phyloP scores from a whole-genome alignment of 2,888 invertebrate genomes.

The Macrosoma leucophasiata region DNA sequence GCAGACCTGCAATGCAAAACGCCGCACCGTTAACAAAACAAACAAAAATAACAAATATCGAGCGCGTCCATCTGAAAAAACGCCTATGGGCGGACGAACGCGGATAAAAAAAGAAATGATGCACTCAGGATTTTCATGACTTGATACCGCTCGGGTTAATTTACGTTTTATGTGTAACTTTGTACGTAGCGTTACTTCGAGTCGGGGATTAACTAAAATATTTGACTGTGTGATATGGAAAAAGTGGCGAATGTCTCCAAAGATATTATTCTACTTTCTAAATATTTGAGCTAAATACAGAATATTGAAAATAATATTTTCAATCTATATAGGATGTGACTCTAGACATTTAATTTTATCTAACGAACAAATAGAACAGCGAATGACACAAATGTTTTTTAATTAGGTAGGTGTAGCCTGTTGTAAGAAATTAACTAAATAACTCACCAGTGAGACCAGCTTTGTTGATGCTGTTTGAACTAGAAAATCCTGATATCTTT shows the following conservation, averaged over 20 bases:
- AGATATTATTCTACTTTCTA: constrained; percentile 22
- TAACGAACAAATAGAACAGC: too few relatives aligned
- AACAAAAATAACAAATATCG: constrained; percentile 61
- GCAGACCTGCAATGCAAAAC: constrained; percentile 76
- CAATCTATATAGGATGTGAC: too few relatives aligned
- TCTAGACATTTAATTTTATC: too few relatives aligned
- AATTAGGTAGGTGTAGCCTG: too few relatives aligned
- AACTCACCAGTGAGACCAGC: constrained; percentile 79
- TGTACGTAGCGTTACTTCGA: constrained; percentile 39
- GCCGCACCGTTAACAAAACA: constrained; percentile 74
- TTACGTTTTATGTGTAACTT: constrained; percentile 51
- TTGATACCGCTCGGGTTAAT: constrained; percentile 56
- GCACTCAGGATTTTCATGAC: constrained; percentile 57
- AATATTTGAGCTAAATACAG: constrained; percentile 55
- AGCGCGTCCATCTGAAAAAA: constrained; percentile 71
- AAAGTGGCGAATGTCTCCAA: constrained; percentile 36
- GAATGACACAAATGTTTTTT: too few relatives aligned
- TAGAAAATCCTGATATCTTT: constrained; percentile 84
- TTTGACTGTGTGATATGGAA: constrained; percentile 39
- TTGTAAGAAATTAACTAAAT: not conserved
- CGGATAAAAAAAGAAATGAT: constrained; percentile 55
- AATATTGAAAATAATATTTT: too few relatives aligned
- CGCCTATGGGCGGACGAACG: constrained; percentile 69
- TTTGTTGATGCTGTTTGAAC: constrained; percentile 82
- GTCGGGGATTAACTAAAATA: constrained; percentile 34